Evolutionary conservation across 2,113 vertebrate genomes (phyloP).

Genomic region (Oncorhynchus clarkii): DNA sequence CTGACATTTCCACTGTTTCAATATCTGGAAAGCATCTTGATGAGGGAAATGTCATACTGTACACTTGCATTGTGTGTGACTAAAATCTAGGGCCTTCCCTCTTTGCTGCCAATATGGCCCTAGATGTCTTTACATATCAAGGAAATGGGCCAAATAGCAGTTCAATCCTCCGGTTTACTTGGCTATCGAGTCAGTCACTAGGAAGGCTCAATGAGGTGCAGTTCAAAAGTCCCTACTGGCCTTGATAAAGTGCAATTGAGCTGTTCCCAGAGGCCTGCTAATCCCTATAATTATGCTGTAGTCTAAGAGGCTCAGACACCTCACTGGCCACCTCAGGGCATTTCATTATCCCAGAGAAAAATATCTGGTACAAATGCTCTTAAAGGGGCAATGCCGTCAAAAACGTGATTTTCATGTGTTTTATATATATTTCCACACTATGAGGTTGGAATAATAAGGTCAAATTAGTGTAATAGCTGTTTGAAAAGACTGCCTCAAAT

Average conservation of each 20-base stretch:
- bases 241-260: conserved; percentile 20
- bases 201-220: conserved; percentile 39
- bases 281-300: conserved; percentile 8
- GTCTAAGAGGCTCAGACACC: not conserved
- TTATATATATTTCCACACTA: too few relatives aligned
- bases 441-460: too few relatives aligned
- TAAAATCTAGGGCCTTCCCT: too few relatives aligned
- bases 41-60: too few relatives aligned
- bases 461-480: too few relatives aligned
- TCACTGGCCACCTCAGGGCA: not conserved
- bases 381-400: too few relatives aligned
- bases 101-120: not conserved
- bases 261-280: not conserved
- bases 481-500: too few relatives aligned
- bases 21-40: too few relatives aligned
- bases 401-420: too few relatives aligned
- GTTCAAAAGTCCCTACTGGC: conserved; percentile 41
- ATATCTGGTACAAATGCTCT: not conserved
- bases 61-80: too few relatives aligned
- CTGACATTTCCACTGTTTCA: too few relatives aligned
- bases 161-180: conserved; percentile 47
- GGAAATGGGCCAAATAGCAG: not conserved
- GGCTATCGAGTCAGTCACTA: conserved; percentile 36
- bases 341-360: not conserved
- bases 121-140: conserved; percentile 21